Evolutionary conservation across 2,797 vertebrate genomes (phyloP).

Genomic region (Artibeus jamaicensis): DNA sequence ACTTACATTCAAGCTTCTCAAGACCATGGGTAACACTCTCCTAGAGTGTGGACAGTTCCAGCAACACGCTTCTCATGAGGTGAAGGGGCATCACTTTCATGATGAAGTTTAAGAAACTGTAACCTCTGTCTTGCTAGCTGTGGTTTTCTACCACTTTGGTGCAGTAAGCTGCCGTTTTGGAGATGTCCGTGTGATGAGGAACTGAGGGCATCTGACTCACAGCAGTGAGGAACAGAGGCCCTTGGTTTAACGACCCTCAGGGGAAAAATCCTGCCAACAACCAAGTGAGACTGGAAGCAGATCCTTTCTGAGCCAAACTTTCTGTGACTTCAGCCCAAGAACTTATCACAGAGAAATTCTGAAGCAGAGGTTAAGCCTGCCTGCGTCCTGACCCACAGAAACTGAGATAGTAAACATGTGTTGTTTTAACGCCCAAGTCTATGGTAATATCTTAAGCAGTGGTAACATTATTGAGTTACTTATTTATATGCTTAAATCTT

Average conservation of each 20-base stretch:
- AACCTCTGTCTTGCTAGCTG: not conserved
- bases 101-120: not conserved
- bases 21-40: not conserved
- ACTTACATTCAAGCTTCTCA: not conserved
- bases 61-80: not conserved
- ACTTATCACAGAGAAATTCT: not conserved
- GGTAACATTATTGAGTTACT: not conserved
- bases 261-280: not conserved
- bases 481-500: not conserved
- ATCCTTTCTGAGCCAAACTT: not conserved
- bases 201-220: not conserved
- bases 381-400: not conserved
- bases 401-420: not conserved
- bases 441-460: not conserved
- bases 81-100: not conserved
- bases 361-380: not conserved
- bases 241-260: too few relatives aligned
- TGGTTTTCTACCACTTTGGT: not conserved
- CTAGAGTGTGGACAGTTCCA: not conserved
- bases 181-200: not conserved
- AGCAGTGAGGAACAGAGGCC: not conserved
- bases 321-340: not conserved
- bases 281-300: not conserved
- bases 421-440: not conserved
- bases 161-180: not conserved